A percentile compares a stretch with the other conserved stretches of the same genome.
Conservation (phyloP, 1,140 invertebrate species). For the Drosophila kohkoa region DNA sequence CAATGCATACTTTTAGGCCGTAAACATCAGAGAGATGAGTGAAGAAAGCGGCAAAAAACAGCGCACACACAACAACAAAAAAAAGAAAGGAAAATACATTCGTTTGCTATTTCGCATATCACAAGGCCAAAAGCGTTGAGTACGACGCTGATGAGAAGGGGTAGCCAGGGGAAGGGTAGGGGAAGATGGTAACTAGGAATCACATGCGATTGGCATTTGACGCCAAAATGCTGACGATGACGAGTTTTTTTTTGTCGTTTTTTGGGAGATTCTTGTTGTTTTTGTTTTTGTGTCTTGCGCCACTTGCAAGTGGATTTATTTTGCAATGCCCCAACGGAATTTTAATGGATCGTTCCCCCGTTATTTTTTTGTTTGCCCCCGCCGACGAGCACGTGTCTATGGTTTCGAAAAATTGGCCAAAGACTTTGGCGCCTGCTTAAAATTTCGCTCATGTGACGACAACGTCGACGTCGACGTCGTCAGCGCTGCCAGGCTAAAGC, state of each 20-base stretch:
- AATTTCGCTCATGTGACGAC: slow-evolving; percentile 74
- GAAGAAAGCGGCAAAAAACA: not conserved
- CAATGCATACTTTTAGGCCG: slow-evolving; percentile 78
- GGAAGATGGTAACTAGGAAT: slow-evolving; percentile 58
- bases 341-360: slow-evolving; percentile 64
- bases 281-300: slow-evolving; percentile 45
- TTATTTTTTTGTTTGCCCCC: not conserved
- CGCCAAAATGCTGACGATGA: slow-evolving; percentile 77
- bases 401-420: slow-evolving; percentile 64
- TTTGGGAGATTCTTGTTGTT: slow-evolving; percentile 15
- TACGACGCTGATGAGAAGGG: not conserved
- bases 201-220: slow-evolving; percentile 81
- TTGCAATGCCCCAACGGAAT: slow-evolving; percentile 78
- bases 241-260: slow-evolving; percentile 57
- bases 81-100: slow-evolving; percentile 74
- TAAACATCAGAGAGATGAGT: slow-evolving; percentile 30
- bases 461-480: slow-evolving; percentile 32
- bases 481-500: slow-evolving; percentile 4
- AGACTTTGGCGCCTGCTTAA: slow-evolving; percentile 71
- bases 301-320: slow-evolving; percentile 83
- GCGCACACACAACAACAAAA: not conserved
- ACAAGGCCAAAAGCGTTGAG: slow-evolving; percentile 22
- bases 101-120: slow-evolving; percentile 77
- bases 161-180: not conserved
- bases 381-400: slow-evolving; percentile 60